Evolutionary conservation across 2,113 vertebrate species (phyloP), one percentile per base, ranked within the genome.

Genomic region (Acrocephalus kingi): DNA sequence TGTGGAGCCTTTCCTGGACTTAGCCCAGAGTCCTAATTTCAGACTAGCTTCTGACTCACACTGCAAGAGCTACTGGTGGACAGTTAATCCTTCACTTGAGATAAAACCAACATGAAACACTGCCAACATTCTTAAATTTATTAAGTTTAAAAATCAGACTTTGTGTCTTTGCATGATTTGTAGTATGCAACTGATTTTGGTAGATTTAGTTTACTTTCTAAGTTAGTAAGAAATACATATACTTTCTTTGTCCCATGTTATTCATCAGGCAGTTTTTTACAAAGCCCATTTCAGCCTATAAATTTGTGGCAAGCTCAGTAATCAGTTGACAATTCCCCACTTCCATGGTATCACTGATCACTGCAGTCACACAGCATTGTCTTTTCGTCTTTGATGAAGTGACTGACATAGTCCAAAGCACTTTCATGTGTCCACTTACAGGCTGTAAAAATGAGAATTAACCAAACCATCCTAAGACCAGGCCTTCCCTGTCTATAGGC

Each of bases 11-110:
- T 96, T 93, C 67, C 84, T 74, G 58, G 84, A 93, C 62, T 25
- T 66, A 73, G 84, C 59, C 39, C 69, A 54, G 54, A 68, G 63
- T 75, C 87, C 76, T 77, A 43, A 78, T 95, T 96, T 96, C 91
- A 96, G 76, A 71, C 25, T 84, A 69, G 28, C 35, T 84, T 72
- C 58, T 84, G 49, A 49, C 31, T 75, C 46, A 46, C 20, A 46
- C 55, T 89, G 19, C 64, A 73, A 92, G 89, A 93, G 10, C 18
- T 81, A 22, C 51, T 81, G 51, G 46, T 55, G 23, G 43, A 84
- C n/a, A 81, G 41, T 81, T 87, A 86, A 77, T 84, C 55, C 46
- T 80, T 84, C 43, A 62, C 41, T 86, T 91, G 64, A 74, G 64
- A 87, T 51, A 84, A 87, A 89, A 49, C n/a, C 80, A 77, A 46